Base-by-base conservation (phyloP, 2,888 invertebrate genomes). In the Cepaea hortensis region DNA sequence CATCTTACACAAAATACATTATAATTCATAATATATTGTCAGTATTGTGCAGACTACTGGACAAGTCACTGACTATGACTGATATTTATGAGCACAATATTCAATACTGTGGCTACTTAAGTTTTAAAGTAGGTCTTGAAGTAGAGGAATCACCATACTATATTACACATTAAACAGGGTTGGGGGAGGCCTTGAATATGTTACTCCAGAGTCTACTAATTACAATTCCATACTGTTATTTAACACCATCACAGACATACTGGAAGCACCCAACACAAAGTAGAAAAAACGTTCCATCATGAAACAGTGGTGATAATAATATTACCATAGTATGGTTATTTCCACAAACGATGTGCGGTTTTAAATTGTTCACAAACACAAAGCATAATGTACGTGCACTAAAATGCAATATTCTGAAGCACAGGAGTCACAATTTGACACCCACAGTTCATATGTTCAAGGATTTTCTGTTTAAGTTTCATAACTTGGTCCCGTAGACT, bases 401-500 rank as follows among this genome's bases (percentile, higher is more conserved):
- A 86, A 77, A 76, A 91, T 70, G 89, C 87, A 50, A 93, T 89
- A 87, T 92, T 93, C 77, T 92, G 91, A 13, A 93, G 90, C 90
- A 94, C 91, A 62, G 79, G 79, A 13, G 62, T 79, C 93, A 94
- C 93, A 81, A 98, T 97, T 94, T 97, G 97, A 95, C 99, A 99
- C 88, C 99, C 98, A 89, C 97, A 97, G 92, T 97, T 97, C 89
- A 97, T 97, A 95, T 99, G 99, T 93, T 98, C 97, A 96, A 98
- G 96, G 90, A 99, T 98, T 95, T 98, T 97, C 95, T 98, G 96
- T 95, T 98, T 98, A 88, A 99, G 96, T 93, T 96, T 96, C 93
- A 97, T 97, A 90, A 99, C 98, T 94, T 98, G 97, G 91, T 98
- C 98, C 94, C 97, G 97, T 84, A 98, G 96, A 95, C 96, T 97